Evolutionary conservation across 2,888 invertebrate species (phyloP).

Genomic region (Leucophora obtusa): DNA sequence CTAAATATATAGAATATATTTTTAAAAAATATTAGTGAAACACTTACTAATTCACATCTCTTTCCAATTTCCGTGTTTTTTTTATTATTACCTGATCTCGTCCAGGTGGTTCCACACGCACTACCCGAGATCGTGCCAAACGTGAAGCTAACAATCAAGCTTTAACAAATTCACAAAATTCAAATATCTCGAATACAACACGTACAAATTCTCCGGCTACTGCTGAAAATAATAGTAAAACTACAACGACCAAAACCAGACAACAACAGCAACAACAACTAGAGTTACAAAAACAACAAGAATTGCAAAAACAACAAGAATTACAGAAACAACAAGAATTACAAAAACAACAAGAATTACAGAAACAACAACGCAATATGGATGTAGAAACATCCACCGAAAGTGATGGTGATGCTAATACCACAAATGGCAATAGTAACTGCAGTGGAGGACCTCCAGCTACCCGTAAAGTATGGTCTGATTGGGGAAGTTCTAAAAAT

Average conservation of each 20-base stretch:
- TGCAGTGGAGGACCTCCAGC: constrained; percentile 81
- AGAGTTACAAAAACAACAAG: constrained; percentile 62
- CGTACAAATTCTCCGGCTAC: constrained; percentile 66
- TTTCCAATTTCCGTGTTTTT: no score
- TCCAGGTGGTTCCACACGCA: constrained; percentile 74
- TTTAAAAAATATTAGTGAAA: no score
- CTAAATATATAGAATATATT: no score
- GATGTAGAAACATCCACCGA: constrained; percentile 76
- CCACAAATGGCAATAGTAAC: constrained; percentile 71
- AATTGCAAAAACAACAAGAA: background rate
- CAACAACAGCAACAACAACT: constrained; percentile 67
- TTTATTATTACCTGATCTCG: no score
- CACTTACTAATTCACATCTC: no score
- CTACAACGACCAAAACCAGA: constrained; percentile 52
- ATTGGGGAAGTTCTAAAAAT: constrained; percentile 82
- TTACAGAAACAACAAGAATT: constrained; percentile 68
- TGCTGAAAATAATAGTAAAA: constrained; percentile 57
- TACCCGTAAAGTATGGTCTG: constrained; percentile 87
- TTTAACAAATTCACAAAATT: constrained; percentile 69
- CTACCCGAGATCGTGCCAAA: constrained; percentile 78
- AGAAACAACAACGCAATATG: constrained; percentile 68
- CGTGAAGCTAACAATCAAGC: constrained; percentile 75
- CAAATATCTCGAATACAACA: constrained; percentile 56
- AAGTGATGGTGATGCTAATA: constrained; percentile 71
- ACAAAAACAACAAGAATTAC: constrained; percentile 68